Conservation (phyloP, 1,140 invertebrate genomes). For the Harpegnathos saltator region DNA sequence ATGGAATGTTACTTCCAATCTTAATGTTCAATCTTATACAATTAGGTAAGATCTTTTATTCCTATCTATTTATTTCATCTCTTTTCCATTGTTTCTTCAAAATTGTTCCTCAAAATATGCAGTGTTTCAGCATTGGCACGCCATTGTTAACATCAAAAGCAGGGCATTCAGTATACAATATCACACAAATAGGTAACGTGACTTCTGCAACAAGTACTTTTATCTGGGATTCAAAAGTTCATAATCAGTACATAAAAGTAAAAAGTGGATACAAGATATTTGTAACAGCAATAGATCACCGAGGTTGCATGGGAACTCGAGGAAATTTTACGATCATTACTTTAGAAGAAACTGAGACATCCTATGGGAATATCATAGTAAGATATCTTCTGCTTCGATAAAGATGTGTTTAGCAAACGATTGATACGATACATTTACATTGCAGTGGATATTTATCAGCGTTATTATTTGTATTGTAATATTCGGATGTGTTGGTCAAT, state of each 20-base stretch:
- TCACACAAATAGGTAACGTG: slow-evolving; percentile 73
- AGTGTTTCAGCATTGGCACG: slow-evolving; percentile 75
- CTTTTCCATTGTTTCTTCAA: neutral
- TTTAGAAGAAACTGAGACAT: neutral
- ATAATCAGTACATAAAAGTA: slow-evolving; percentile 48
- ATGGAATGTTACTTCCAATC: slow-evolving; percentile 72
- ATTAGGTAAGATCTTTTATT: slow-evolving; percentile 76
- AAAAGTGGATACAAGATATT: slow-evolving; percentile 73
- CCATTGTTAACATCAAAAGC: slow-evolving; percentile 77
- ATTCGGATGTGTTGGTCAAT: slow-evolving; percentile 25
- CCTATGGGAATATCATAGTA: neutral
- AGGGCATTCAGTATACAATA: slow-evolving; percentile 78
- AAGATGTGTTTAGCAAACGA: neutral
- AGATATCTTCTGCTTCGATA: slow-evolving; percentile 53
- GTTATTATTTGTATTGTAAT: slow-evolving; percentile 38
- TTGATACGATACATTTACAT: slow-evolving; percentile 33
- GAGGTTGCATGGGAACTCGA: slow-evolving; percentile 74
- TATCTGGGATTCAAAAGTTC: slow-evolving; percentile 64
- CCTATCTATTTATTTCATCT: neutral
- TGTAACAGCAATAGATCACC: slow-evolving; percentile 72
- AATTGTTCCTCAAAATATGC: slow-evolving; percentile 14
- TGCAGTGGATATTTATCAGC: slow-evolving; percentile 54
- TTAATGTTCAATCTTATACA: slow-evolving; percentile 68
- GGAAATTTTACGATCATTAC: slow-evolving; percentile 65
- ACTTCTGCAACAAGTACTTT: slow-evolving; percentile 64